Evolutionary conservation across 2,888 invertebrate species (phyloP), one percentile per base, ranked within the genome.

Genomic region (Tinea trinotella): DNA sequence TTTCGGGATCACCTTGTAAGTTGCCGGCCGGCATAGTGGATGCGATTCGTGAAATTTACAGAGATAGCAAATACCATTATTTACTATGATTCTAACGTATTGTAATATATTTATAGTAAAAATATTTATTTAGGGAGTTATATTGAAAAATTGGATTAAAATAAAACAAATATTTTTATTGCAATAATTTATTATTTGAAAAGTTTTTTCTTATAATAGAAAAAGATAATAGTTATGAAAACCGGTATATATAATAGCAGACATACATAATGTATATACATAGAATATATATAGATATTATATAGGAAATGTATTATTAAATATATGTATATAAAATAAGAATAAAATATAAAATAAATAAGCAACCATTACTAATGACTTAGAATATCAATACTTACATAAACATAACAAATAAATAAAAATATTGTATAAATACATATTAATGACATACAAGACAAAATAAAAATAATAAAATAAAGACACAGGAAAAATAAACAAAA

Each of bases 391-490:
- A 40, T 13, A 40, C 13, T n/a, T n/a, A n/a, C n/a, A n/a, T 34
- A 44, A 55, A 53, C 5, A 24, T 24, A 52, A 34, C 22, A 53
- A 50, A 7, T 7, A 7, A 24, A 24, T 24, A 24, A 5, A 9
- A 24, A 24, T 24, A 24, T 5, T 7, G 9, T 9, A 24, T 24
- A 24, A 24, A 24, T n/a, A n/a, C n/a, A 24, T 24, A 24, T 24
- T 35, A 35, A 35, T 35, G 3, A 35, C 35, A 35, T 12, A 35
- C 44, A 56, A 35, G 17, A 56, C 46, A 36, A 34, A n/a, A 48
- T 48, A 18, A 55, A 55, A 55, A 44, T 13, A 55, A 56, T 56
- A 52, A 20, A 56, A 18, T 12, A 19, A 2, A 20, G 6, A 18
- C 2, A 48, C 10, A 46, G 9, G 17, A 20, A 48, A 13, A 4